These are phyloP conservation scores for Drosophila nigritarsus DNA, from an alignment of 2,888 invertebrate genomes.

Conservation along the genomic window DNA sequence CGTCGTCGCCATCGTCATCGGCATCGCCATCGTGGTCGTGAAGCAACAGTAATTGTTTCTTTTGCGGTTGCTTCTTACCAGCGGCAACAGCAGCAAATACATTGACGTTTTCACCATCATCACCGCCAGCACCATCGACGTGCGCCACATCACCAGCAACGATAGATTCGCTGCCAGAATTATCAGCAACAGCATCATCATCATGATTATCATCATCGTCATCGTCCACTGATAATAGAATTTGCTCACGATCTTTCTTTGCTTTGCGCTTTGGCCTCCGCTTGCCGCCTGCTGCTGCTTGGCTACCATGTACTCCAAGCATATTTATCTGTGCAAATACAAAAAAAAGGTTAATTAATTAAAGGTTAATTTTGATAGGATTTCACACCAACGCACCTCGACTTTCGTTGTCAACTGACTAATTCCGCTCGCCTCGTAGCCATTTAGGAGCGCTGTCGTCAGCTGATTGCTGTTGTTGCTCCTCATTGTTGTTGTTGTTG, in stretches of 20 bases:
- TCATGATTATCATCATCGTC: slow-evolving; percentile 38
- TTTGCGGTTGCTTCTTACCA: slow-evolving; percentile 45
- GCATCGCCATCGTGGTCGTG: slow-evolving; percentile 45
- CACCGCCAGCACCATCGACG: slow-evolving; percentile 53
- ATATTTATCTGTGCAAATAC: slow-evolving; percentile 74
- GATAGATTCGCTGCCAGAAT: background rate
- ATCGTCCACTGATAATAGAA: slow-evolving; percentile 75
- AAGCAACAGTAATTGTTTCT: slow-evolving; percentile 45
- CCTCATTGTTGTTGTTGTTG: slow-evolving; percentile 33
- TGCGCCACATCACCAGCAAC: slow-evolving; percentile 30
- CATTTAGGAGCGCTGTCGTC: slow-evolving; percentile 55
- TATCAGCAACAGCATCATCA: slow-evolving; percentile 6
- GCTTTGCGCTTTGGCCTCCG: slow-evolving; percentile 67
- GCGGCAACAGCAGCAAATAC: slow-evolving; percentile 9
- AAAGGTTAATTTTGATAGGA: background rate
- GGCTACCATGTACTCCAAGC: slow-evolving; percentile 65
- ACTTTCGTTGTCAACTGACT: slow-evolving; percentile 73
- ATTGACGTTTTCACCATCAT: slow-evolving; percentile 32
- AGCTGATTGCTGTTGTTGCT: slow-evolving; percentile 36
- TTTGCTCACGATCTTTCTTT: slow-evolving; percentile 66
- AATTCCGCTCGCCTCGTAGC: slow-evolving; percentile 41
- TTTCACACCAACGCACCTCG: slow-evolving; percentile 56
- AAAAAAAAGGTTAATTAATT: background rate
- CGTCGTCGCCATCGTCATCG: slow-evolving; percentile 39
- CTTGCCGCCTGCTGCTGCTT: slow-evolving; percentile 54